Evolutionary conservation across 2,113 vertebrate genomes (phyloP), one percentile per base, ranked within the genome.

Genomic region (Campylomormyrus numenius): DNA sequence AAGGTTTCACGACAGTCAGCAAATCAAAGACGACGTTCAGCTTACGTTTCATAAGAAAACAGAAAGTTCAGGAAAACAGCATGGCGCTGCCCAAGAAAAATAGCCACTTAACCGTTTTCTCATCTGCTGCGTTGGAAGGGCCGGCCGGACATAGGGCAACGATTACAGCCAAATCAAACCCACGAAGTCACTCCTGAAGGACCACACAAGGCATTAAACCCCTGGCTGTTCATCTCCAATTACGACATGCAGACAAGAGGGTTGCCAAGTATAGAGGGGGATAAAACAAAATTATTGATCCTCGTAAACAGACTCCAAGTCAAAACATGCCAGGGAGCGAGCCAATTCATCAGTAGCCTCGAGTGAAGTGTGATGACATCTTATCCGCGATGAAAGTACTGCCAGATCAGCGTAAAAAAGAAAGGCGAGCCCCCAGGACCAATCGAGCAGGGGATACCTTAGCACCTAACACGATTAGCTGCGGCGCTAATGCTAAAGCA

Each of bases 351-450:
- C 87, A 13, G 4, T 77, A 89, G 56, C 85, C 90, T 91, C 89
- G 87, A 56, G 92, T 91, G 90, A 88, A 89, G 92, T 90, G 91
- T 92, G 92, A 94, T 92, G 91, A 89, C 88, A 92, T 93, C 62
- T 93, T 92, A 93, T 90, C 89, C 62, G 87, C 92, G 90, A 93
- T 89, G 89, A 92, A 92, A 93, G 94, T 92, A 94, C 49, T 85
- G 77, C 66, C 46, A 11, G n/a, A 49, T 15, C 45, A 46, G 50
- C 62, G 87, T 62, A 70, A 85, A 85, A 49, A 85, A 27, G 4
- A 27, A n/a, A 86, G 13, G 48, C 3, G 24, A 86, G 84, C 35
- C 46, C 19, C 24, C 15, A 2, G 80, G 17, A 24, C 13, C 46
- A 31, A 27, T 5, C 3, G 10, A 70, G 62, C 62, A 27, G 3